Conservation (phyloP, 2,888 invertebrate species). For the Chelonus formosanus region DNA sequence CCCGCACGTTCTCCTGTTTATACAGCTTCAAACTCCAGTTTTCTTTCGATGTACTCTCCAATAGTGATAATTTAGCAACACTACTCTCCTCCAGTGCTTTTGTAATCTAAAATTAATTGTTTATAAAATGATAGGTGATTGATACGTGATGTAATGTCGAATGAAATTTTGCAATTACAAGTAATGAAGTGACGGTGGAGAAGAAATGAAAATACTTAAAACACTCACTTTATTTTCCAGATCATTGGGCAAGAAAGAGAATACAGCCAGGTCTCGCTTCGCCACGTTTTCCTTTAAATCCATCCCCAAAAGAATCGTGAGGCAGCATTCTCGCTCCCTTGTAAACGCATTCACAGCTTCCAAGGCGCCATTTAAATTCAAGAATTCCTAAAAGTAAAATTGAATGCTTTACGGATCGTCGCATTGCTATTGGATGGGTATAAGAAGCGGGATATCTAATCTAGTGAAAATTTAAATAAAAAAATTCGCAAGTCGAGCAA, state of each 20-base stretch:
- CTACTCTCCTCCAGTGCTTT: slow-evolving; percentile 4
- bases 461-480: slow-evolving; percentile 26
- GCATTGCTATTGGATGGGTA: slow-evolving; percentile 11
- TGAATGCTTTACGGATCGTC: slow-evolving; percentile 14
- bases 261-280: slow-evolving; percentile 71
- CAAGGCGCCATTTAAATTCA: slow-evolving; percentile 66
- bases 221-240: slow-evolving; percentile 54
- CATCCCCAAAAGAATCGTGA: slow-evolving; percentile 73
- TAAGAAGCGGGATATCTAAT: slow-evolving; percentile 17
- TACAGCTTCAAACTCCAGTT: slow-evolving; percentile 61
- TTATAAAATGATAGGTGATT: neutral
- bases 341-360: slow-evolving; percentile 68
- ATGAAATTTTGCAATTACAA: neutral
- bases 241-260: slow-evolving; percentile 53
- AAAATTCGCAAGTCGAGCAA: slow-evolving; percentile 37
- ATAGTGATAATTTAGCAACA: slow-evolving; percentile 12
- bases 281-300: slow-evolving; percentile 66
- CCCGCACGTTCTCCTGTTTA: slow-evolving; percentile 70
- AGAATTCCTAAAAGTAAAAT: slow-evolving; percentile 66
- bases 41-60: slow-evolving; percentile 38
- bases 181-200: slow-evolving; percentile 16
- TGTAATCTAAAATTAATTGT: slow-evolving; percentile 25
- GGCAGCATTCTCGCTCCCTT: slow-evolving; percentile 58
- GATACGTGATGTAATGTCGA: neutral
- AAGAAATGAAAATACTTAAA: slow-evolving; percentile 20